Base-by-base conservation (phyloP, 2,888 invertebrate species). In the Nomada fabriciana region DNA sequence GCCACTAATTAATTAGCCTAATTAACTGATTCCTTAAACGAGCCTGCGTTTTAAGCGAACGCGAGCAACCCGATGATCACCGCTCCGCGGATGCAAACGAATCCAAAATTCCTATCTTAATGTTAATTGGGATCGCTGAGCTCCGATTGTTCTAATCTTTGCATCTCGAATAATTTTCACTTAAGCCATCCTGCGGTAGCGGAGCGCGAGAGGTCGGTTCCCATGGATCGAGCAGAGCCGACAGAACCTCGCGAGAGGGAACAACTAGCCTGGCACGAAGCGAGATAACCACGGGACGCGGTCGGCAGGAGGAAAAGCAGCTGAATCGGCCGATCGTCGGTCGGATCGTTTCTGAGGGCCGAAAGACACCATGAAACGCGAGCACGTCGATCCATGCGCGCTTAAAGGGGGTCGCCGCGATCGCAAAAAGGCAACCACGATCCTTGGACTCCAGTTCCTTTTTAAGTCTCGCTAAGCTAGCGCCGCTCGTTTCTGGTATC, bases 381-480 rank as follows among this genome's bases (percentile, higher is more conserved):
- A 76, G 83, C 83, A 81, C 84, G 82, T 82, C 84, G 85, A 85
- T 78, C 73, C 85, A 55, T 77, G 73, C 71, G 82, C 71, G 82
- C 82, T 81, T 71, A 83, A 81, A 85, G 83, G 71, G 73, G 85
- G 61, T 78, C 71, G 82, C 78, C 70, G 82, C 75, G 75, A 70
- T 64, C 67, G 79, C 82, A 86, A 87, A 84, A 88, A 86, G 76
- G 79, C 71, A 13, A 59, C 63, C 61, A 64, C 76, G 76, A 82
- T 73, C 23, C 73, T 81, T 55, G 59, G 71, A 65, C 84, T 82
- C 65, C 83, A 78, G 78, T 83, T 85, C 73, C 83, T 82, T 88
- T 88, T 88, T 80, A 84, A 87, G 71, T 80, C 75, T 87, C 80
- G 78, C 81, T 85, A 85, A 86, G 85, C 85, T 86, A 84, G 82